These are phyloP conservation scores for Aphidius ervi DNA, from an alignment of 1,140 invertebrate genomes.

Conservation along the genomic window DNA sequence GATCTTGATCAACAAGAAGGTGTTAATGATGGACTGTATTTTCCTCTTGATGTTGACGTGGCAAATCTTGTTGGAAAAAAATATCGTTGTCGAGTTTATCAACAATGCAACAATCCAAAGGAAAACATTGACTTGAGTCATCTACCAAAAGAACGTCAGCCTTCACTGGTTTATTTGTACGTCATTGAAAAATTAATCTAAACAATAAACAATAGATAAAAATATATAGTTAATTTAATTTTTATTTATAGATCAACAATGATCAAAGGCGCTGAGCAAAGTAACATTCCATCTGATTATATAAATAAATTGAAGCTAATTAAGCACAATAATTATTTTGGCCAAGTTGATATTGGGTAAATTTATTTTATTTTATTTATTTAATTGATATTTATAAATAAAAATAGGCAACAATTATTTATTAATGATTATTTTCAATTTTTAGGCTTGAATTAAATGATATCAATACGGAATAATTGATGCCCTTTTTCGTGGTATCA, in stretches of 20 bases:
- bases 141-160: conserved; percentile 57
- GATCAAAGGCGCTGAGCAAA: conserved; percentile 65
- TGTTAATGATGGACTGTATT: conserved; percentile 65
- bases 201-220: conserved; percentile 5
- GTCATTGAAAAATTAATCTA: not conserved
- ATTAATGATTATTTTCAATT: too few species aligned
- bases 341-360: conserved; percentile 40
- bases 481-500: too few species aligned
- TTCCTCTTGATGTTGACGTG: conserved; percentile 60
- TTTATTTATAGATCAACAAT: conserved; percentile 48
- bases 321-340: conserved; percentile 65
- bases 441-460: too few species aligned
- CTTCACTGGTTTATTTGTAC: conserved; percentile 67
- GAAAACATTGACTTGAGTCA: conserved; percentile 40
- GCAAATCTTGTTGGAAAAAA: conserved; percentile 50
- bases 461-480: too few species aligned
- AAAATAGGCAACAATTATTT: too few species aligned
- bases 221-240: conserved; percentile 4
- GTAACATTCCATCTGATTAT: conserved; percentile 65
- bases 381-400: not conserved
- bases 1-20: conserved; percentile 74
- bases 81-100: conserved; percentile 64
- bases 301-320: conserved; percentile 60
- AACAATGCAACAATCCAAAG: conserved; percentile 55
- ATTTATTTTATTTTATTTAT: not conserved